phyloP scores from a whole-genome alignment of 2,797 vertebrate genomes.

The Coregonus suidteri region DNA sequence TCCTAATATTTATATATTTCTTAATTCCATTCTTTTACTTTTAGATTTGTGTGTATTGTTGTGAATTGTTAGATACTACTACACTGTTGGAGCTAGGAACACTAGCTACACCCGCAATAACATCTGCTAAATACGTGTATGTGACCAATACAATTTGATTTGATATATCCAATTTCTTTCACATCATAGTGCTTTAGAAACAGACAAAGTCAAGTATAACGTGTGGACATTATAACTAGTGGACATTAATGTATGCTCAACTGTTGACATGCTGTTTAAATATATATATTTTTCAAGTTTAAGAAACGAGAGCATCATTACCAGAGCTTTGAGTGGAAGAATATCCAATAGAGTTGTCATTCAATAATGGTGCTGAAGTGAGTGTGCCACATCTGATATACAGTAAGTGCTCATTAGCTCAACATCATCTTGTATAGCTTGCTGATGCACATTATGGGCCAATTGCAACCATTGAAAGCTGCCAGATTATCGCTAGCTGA shows the following conservation, averaged over 20 bases:
- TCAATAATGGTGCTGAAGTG: not conserved
- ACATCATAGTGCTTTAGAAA: not conserved
- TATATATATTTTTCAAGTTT: not conserved
- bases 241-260: not conserved
- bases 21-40: too few species aligned
- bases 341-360: not conserved
- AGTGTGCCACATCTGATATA: not conserved
- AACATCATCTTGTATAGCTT: not conserved
- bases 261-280: not conserved
- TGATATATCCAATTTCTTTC: not conserved
- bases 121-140: too few species aligned
- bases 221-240: not conserved
- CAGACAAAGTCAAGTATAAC: not conserved
- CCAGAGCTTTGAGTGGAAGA: not conserved
- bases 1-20: not conserved
- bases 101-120: too few species aligned
- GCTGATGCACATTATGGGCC: not conserved
- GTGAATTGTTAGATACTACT: too few species aligned
- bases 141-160: not conserved
- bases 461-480: too few species aligned
- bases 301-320: not conserved
- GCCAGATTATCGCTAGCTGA: too few species aligned
- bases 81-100: too few species aligned
- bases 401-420: not conserved
- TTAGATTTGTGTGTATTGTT: too few species aligned